Evolutionary conservation across 2,113 vertebrate species (phyloP).

Genomic region (Microcebus lehilahytsara): DNA sequence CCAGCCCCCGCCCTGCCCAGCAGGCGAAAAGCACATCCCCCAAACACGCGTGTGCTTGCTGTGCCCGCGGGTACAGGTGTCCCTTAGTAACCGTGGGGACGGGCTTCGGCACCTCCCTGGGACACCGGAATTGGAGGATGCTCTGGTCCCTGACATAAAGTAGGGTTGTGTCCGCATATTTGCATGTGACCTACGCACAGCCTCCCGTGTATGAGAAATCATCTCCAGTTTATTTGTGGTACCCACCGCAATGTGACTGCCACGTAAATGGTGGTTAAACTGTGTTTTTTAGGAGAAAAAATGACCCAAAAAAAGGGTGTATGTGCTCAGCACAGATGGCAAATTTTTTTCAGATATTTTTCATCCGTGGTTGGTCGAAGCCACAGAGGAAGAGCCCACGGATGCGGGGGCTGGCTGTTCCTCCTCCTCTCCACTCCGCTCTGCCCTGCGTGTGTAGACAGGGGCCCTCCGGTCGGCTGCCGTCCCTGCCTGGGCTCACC

Average conservation of each 20-base stretch:
- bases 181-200: background rate
- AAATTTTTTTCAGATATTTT: background rate
- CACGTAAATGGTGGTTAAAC: background rate
- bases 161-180: background rate
- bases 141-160: background rate
- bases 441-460: no score
- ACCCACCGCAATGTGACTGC: background rate
- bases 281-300: background rate
- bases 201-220: background rate
- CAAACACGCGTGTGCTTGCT: accelerated
- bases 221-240: background rate
- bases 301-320: background rate
- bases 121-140: background rate
- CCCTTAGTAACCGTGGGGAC: background rate
- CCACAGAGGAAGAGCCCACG: background rate
- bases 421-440: background rate
- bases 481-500: accelerated
- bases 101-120: background rate
- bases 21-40: background rate
- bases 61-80: background rate
- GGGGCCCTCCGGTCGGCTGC: background rate
- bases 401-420: background rate
- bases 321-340: background rate
- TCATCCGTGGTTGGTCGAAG: background rate
- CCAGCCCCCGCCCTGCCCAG: background rate